Conservation (phyloP, 2,797 vertebrate species). For the Micropoecilia bifurca region DNA sequence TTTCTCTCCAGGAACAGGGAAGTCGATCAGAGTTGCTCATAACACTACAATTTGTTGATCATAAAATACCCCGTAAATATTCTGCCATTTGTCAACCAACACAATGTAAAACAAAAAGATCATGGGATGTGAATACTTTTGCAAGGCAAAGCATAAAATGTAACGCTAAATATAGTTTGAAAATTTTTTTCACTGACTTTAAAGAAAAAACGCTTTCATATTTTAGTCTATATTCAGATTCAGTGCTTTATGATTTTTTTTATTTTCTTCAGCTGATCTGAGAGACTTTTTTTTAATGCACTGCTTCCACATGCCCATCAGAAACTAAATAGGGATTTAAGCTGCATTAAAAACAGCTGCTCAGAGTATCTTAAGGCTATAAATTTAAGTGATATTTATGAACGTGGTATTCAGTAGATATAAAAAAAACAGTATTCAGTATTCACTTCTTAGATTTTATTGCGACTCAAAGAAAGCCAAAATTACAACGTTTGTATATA, state of each 20-base stretch:
- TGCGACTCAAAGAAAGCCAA: background rate
- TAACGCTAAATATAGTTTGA: background rate
- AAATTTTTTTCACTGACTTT: background rate
- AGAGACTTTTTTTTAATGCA: background rate
- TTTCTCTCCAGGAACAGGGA: background rate
- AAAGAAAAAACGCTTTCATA: background rate
- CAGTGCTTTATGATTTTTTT: background rate
- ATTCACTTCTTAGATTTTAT: background rate
- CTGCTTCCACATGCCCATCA: background rate
- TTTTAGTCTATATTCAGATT: background rate
- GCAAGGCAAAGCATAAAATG: slow-evolving; percentile 24
- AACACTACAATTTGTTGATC: background rate
- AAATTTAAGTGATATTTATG: slow-evolving; percentile 10
- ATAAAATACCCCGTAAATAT: background rate
- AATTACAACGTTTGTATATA: slow-evolving; percentile 29
- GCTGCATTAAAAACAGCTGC: background rate
- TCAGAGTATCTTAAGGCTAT: slow-evolving; percentile 7
- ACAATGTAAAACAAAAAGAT: background rate
- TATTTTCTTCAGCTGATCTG: background rate
- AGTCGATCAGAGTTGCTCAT: background rate
- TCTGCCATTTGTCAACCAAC: background rate
- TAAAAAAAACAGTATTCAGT: background rate
- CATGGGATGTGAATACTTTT: background rate
- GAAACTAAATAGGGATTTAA: slow-evolving; percentile 7
- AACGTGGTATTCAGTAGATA: background rate